Evolutionary conservation across 2,888 invertebrate species (phyloP).

Genomic region (Drosophila antonietae): DNA sequence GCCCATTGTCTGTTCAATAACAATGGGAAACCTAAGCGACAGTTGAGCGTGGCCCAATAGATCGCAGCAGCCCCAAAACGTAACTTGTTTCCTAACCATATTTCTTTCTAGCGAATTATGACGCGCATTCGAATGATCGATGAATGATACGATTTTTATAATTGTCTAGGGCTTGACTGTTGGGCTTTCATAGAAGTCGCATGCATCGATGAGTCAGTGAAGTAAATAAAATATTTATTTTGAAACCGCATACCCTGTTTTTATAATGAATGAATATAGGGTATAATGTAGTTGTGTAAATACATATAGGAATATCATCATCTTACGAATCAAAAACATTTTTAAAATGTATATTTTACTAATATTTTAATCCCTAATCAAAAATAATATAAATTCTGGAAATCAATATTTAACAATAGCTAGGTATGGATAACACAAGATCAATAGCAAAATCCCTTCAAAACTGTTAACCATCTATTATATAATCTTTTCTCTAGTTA

Average conservation of each 20-base stretch:
- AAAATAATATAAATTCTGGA: not conserved
- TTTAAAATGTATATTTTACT: too few species aligned
- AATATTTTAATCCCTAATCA: too few species aligned
- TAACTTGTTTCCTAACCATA: conserved; percentile 19
- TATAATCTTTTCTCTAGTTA: not conserved
- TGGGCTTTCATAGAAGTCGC: conserved; percentile 31
- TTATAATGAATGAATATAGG: not conserved
- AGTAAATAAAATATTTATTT: not conserved
- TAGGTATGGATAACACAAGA: not conserved
- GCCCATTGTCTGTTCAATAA: conserved; percentile 64
- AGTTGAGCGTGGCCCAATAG: conserved; percentile 55
- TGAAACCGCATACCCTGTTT: not conserved
- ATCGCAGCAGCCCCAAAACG: conserved; percentile 15
- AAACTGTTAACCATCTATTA: not conserved
- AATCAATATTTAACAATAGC: not conserved
- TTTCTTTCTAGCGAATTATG: conserved; percentile 82
- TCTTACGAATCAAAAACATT: too few species aligned
- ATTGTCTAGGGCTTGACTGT: conserved; percentile 36
- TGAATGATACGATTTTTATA: conserved; percentile 74
- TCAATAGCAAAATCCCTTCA: not conserved
- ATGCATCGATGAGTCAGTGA: conserved; percentile 63
- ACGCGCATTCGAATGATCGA: conserved; percentile 75
- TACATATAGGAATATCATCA: too few species aligned
- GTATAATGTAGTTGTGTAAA: not conserved
- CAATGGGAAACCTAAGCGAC: conserved; percentile 61